These are phyloP conservation scores for Enteromius treurensis DNA, from an alignment of 2,797 vertebrate species.

Conservation along the genomic window DNA sequence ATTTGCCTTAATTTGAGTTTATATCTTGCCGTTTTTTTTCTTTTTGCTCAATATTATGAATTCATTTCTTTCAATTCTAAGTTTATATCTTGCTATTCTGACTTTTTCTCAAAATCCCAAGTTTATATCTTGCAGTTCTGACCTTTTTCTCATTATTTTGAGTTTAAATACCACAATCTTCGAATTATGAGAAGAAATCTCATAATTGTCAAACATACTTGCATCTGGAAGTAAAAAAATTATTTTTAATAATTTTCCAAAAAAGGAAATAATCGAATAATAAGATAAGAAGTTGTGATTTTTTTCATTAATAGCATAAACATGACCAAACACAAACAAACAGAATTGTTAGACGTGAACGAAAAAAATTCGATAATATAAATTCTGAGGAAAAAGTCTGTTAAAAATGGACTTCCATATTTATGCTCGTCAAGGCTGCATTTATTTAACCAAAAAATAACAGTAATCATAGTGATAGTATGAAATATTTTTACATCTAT, in stretches of 20 bases:
- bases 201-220: not conserved
- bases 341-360: not conserved
- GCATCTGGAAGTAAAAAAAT: too few relatives aligned
- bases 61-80: not conserved
- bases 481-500: not conserved
- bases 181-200: not conserved
- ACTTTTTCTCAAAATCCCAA: not conserved
- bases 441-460: constrained; percentile 4
- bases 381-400: too few relatives aligned
- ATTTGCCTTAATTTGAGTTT: not conserved
- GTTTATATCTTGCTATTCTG: not conserved
- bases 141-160: not conserved
- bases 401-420: not conserved
- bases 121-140: not conserved
- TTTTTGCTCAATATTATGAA: not conserved
- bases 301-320: not conserved
- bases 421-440: constrained; percentile 3
- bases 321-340: not conserved
- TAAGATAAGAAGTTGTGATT: not conserved
- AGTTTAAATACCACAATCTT: not conserved
- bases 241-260: too few relatives aligned
- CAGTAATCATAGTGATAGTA: not conserved
- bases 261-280: not conserved
- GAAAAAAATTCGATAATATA: too few relatives aligned
- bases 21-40: not conserved